Base-by-base conservation (phyloP, 2,888 invertebrate genomes). In the Leucoma salicis region DNA sequence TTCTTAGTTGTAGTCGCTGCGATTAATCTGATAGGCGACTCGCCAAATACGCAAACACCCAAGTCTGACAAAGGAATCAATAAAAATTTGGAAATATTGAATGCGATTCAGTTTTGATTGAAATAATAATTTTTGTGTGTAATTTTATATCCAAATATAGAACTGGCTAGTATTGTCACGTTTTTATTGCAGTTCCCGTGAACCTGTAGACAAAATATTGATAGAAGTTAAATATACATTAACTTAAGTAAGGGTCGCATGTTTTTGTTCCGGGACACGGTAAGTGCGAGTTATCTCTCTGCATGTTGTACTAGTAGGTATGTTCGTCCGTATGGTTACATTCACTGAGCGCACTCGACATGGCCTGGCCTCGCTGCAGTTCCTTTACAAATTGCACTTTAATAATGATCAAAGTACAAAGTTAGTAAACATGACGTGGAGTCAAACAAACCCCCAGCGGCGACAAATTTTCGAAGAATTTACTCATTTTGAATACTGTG, bases 401-500 rank as follows among this genome's bases (percentile, higher is more conserved):
- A 57, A 54, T 53, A 64, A 59, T 58, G 63, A 65, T 66, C 62
- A 66, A 67, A 67, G 66, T 67, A 78, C 77, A 78, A 78, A 78
- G 63, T 68, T 53, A 58, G 42, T 41, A 43, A 43, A 38, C 35
- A 31, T 37, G 21, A 24, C 32, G 7, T 1, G 43, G 42, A 43
- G 28, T 36, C 24, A 43, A 50, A 28, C 27, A 35, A 46, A 39
- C 50, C 42, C 43, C 51, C 49, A 52, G 50, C 58, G 59, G 59
- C 59, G 55, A 29, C 13, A 36, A 12, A 49, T 66, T 75, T 78
- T 78, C 72, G 78, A 78, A 66, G 68, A 76, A 71, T 79, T 78
- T 79, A 78, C 78, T 75, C 70, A 61, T 73, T 71, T 74, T 56
- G 53, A 63, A 51, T 57, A 62, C 49, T 60, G 53, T 57, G 56